phyloP scores from a whole-genome alignment of 92 coral and sea anemone genomes.

The Galaxea fascicularis region DNA sequence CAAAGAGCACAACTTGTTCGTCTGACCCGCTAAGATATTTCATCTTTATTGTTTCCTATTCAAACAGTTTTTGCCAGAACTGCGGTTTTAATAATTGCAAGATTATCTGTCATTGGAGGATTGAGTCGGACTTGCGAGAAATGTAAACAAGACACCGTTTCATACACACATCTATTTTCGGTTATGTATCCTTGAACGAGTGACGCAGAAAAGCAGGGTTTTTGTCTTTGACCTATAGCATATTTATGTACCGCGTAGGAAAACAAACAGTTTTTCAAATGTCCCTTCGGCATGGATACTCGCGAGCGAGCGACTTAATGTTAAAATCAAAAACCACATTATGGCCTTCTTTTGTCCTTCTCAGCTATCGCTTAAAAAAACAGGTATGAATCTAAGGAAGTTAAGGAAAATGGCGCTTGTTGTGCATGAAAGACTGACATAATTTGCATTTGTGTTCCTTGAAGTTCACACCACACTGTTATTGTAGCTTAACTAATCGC shows the following conservation, averaged over 20 bases:
- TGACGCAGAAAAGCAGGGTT: conserved; percentile 49
- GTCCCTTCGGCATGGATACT: conserved; percentile 31
- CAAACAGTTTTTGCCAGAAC: conserved; percentile 53
- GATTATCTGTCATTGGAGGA: conserved; percentile 62
- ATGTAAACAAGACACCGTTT: conserved; percentile 53
- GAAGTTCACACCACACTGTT: conserved; percentile 2
- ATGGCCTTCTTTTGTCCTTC: conserved; percentile 90
- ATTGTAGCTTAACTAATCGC: conserved; percentile 29
- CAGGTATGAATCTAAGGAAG: conserved; percentile 44
- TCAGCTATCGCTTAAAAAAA: conserved; percentile 78
- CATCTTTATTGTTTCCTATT: conserved; percentile 65
- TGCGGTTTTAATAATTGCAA: conserved; percentile 55
- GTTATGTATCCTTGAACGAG: background rate
- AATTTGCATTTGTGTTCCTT: background rate
- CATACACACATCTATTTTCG: background rate
- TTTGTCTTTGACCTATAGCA: conserved; percentile 10
- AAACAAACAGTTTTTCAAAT: conserved; percentile 45
- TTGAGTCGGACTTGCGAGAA: conserved; percentile 44
- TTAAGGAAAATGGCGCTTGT: background rate
- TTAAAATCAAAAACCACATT: conserved; percentile 3
- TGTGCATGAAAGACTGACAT: conserved; percentile 3
- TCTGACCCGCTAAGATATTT: conserved; percentile 8
- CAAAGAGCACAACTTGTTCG: background rate
- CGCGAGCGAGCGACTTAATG: conserved; percentile 6
- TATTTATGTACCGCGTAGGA: conserved; percentile 35